These are phyloP conservation scores for Micronisus gabar DNA, from an alignment of 2,113 vertebrate species.

Conservation along the genomic window DNA sequence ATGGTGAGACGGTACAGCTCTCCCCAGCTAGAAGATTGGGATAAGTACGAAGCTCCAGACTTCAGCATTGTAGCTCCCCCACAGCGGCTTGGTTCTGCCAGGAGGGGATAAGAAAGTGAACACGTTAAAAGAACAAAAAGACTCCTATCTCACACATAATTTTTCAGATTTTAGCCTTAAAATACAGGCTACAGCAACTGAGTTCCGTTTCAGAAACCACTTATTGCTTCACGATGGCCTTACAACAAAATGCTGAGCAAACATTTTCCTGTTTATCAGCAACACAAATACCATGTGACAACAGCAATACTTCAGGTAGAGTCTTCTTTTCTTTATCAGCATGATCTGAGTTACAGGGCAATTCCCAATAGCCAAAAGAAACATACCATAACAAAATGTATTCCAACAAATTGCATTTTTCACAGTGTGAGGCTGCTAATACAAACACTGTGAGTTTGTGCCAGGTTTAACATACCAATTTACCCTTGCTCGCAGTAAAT, in stretches of 20 bases:
- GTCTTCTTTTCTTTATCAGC: neutral
- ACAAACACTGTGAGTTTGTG: neutral
- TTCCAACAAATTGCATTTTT: neutral
- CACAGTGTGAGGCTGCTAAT: neutral
- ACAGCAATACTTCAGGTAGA: neutral
- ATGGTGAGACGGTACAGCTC: neutral
- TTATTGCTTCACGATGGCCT: neutral
- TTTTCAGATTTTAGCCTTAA: constrained; percentile 32
- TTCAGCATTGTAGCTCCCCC: neutral
- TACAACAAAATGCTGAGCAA: neutral
- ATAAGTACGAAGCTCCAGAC: neutral
- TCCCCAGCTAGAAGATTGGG: neutral
- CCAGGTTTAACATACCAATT: neutral
- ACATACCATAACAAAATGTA: neutral
- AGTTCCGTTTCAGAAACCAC: constrained; percentile 5
- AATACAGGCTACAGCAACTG: neutral
- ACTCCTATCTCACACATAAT: neutral
- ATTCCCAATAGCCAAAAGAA: neutral
- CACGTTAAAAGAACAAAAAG: neutral
- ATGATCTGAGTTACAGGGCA: neutral
- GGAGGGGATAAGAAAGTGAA: neutral
- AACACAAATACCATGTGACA: neutral
- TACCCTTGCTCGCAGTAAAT: neutral
- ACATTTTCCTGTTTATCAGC: neutral
- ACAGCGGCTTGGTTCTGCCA: neutral